phyloP scores from a whole-genome alignment of 1,140 invertebrate genomes.

The Diachasmimorpha longicaudata region DNA sequence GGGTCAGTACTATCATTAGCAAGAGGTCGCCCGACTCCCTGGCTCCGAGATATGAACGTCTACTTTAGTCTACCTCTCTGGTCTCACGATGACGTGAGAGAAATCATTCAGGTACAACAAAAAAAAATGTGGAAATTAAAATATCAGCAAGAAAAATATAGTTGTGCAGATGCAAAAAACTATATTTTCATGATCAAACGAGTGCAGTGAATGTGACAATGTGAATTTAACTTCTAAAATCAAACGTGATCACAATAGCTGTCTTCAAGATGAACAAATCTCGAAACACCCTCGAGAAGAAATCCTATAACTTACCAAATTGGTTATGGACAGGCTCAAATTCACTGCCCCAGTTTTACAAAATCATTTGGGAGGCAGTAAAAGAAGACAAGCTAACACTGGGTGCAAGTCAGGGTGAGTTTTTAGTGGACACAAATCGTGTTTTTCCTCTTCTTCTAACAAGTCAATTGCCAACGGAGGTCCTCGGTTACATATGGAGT shows the following conservation, averaged over 20 bases:
- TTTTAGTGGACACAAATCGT: constrained; percentile 66
- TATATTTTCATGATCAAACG: no score
- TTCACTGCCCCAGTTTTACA: constrained; percentile 60
- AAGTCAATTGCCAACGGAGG: constrained; percentile 67
- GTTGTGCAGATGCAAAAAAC: no score
- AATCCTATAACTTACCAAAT: constrained; percentile 51
- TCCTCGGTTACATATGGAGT: constrained; percentile 70
- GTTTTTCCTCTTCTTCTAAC: constrained; percentile 69
- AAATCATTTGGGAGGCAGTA: constrained; percentile 61
- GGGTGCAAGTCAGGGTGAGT: constrained; percentile 42
- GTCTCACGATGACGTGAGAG: no score
- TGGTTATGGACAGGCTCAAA: constrained; percentile 63
- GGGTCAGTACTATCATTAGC: no score
- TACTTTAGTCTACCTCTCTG: no score
- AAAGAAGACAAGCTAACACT: constrained; percentile 45
- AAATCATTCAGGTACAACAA: no score
- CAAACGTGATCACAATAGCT: neutral
- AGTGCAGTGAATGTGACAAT: neutral
- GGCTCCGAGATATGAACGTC: no score
- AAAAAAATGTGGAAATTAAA: no score
- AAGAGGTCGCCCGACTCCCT: no score
- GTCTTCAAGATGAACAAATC: neutral
- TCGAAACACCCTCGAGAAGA: constrained; percentile 35
- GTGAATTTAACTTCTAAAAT: neutral
- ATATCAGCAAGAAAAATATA: no score